Evolutionary conservation across 2,113 vertebrate genomes (phyloP), one percentile per base, ranked within the genome.

Genomic region (Pogona vitticeps): DNA sequence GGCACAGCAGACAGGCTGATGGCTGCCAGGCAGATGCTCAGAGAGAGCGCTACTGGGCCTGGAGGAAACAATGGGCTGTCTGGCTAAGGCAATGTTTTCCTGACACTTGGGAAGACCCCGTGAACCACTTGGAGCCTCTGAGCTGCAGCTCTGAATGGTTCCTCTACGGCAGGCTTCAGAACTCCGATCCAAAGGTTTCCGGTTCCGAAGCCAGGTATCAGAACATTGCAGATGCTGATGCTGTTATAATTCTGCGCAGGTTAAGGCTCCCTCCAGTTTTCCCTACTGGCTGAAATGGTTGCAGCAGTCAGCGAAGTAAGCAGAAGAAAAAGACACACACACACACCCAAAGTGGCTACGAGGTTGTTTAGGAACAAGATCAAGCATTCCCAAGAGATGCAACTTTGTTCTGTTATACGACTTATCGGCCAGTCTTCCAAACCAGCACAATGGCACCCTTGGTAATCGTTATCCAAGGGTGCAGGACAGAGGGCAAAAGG

Each of bases 281-380:
- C 5, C 46, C 46, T 52, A 52, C 46, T 52, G 46, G 46, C 46
- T 10, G 10, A 52, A 52, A 52, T 52, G 46, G 46, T 52, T 52
- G 46, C 56, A 52, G 0, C 0, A 0, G 13, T 71, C 58, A 0
- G 31, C n/a, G 58, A 61, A 83, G 76, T 72, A 89, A 46, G 8
- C 46, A 91, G 80, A 67, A 91, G 28, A 36, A 36, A n/a, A 79
- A n/a, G 36, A 77, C 82, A 77, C 58, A 9, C 65, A 79, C 77
- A 26, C 58, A 83, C 46, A 83, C 79, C 89, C 68, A 0, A 75
- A 67, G 82, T 88, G 40, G 79, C 17, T 18, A 71, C 59, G 14
- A 61, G 59, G 14, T 61, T 61, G 59, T 61, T 20, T 61, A 63
- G 90, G 87, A 59, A n/a, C 36, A 61, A 88, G 36, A 14, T 23